Evolutionary conservation across 2,113 vertebrate species (phyloP).

Genomic region (Cnemophilus loriae): DNA sequence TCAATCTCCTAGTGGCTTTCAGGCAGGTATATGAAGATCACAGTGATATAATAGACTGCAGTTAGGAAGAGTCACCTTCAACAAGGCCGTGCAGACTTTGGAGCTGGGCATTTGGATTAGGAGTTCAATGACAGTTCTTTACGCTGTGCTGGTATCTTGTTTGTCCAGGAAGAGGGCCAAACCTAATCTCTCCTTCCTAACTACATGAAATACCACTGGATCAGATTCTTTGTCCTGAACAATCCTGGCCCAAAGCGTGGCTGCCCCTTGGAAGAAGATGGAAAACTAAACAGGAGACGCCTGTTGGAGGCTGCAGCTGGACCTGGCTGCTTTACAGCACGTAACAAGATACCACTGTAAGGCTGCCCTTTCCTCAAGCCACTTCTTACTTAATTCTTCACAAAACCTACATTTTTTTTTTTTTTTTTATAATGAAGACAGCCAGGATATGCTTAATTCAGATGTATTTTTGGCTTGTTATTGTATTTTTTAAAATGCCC

Average conservation of each 20-base stretch:
- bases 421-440: neutral
- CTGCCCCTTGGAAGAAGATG: neutral
- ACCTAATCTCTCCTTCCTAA: neutral
- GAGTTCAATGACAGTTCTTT: neutral
- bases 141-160: neutral
- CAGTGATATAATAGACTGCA: neutral
- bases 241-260: neutral
- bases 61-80: neutral
- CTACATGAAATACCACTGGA: neutral
- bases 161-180: neutral
- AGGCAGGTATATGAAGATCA: neutral
- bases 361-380: neutral
- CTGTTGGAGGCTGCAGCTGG: neutral
- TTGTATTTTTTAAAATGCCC: neutral
- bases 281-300: neutral
- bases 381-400: neutral
- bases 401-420: neutral
- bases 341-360: rapidly evolving
- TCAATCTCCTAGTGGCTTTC: neutral
- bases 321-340: neutral
- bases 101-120: neutral
- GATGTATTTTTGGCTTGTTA: neutral
- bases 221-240: neutral
- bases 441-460: neutral
- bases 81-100: neutral